A percentile compares a stretch with the other conserved stretches of the same genome.
Evolutionary conservation across 2,113 vertebrate genomes (phyloP).

Genomic region (Ceuthmochares aereus): DNA sequence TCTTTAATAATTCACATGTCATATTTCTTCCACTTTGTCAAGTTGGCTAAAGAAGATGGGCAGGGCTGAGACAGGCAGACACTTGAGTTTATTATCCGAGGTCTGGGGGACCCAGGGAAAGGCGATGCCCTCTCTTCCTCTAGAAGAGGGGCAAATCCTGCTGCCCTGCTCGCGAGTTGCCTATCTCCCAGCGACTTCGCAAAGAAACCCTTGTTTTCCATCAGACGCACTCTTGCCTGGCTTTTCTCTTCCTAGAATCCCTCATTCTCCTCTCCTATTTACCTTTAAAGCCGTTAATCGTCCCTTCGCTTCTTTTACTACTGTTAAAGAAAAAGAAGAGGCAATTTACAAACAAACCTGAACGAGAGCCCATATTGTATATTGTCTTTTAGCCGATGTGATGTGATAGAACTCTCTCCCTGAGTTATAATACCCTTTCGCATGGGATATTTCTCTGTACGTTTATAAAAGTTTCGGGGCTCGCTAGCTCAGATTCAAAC

Average conservation of each 20-base stretch:
- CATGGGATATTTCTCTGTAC: background rate
- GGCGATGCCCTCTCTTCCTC: background rate
- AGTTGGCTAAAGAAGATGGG: slow-evolving; percentile 77
- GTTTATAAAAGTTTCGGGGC: background rate
- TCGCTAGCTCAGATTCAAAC: background rate
- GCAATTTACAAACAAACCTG: background rate
- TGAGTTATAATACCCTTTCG: accelerated
- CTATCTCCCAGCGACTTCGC: background rate
- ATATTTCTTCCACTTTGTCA: slow-evolving; percentile 79
- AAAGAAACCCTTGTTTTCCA: background rate
- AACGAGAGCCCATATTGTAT: background rate
- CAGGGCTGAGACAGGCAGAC: slow-evolving; percentile 49
- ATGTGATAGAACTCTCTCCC: background rate
- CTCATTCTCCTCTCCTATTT: background rate
- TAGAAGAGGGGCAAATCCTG: background rate
- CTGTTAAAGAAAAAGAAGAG: background rate
- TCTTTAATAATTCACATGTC: slow-evolving; percentile 83
- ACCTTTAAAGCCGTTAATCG: background rate
- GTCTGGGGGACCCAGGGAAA: background rate
- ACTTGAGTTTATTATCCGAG: slow-evolving; percentile 68
- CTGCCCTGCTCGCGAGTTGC: background rate
- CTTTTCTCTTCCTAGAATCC: background rate
- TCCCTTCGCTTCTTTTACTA: background rate
- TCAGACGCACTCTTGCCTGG: background rate
- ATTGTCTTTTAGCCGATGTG: background rate